Evolutionary conservation across 2,888 invertebrate genomes (phyloP), one percentile per base, ranked within the genome.

Genomic region (Urechis unicinctus): DNA sequence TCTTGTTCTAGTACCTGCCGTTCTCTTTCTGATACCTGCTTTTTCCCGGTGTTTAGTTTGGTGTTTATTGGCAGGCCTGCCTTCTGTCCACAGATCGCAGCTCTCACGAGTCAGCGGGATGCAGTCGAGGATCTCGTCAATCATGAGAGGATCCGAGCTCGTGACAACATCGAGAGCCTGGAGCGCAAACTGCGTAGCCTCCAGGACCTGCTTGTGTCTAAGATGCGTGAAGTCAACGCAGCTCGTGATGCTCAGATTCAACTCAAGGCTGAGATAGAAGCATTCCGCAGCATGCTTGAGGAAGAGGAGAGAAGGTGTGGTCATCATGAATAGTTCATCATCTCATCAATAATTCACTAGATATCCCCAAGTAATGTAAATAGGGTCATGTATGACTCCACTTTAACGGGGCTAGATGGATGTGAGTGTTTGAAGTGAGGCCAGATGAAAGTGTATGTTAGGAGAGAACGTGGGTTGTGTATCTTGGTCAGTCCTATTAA

Each of bases 231-330:
- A 61, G 61, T 69, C 2, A 70, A 62, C 48, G 55, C 59, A 2
- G 68, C 68, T 4, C 50, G 69, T 4, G 73, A 74, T 29, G 60
- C 68, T 2, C 68, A 68, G 57, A 55, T 72, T 13, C 72, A 72
- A 9, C 67, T 76, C 9, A 73, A 69, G 54, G 66, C 72, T 0
- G 76, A 76, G 59, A 71, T 76, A 28, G 73, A 74, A 50, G 66
- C 72, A 1, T 60, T 74, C 51, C 69, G 70, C 47, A 64, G 64
- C 1, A 51, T 76, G 29, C 60, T 76, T 29, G 73, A 72, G 36
- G 74, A 74, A 46, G 75, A 75, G 53, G 75, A 76, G 53, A 65
- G 58, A 49, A 69, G 73, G 75, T 74, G 50, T 28, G 54, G 63
- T 59, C 31, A 29, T 57, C 9, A 29, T 36, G 17, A 36, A 13